Percentiles rank a stretch among this genome's conserved stretches.
Conservation (phyloP, 2,113 vertebrate genomes). For the Pimephales promelas region DNA sequence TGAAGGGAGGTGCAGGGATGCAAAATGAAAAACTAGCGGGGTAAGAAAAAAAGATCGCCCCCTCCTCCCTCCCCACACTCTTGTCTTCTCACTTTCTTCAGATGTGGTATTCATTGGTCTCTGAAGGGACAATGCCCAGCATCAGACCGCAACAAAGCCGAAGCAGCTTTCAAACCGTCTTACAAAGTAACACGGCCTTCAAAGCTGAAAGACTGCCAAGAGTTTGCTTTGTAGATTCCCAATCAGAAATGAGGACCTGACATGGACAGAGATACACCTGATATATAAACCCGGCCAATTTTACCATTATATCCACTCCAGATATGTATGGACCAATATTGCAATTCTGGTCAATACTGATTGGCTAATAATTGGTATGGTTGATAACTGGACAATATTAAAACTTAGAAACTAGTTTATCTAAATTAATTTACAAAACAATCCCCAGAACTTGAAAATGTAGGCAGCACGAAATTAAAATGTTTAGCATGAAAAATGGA, state of each 20-base stretch:
- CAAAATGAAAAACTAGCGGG: slow-evolving; percentile 1
- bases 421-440: not conserved
- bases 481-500: not conserved
- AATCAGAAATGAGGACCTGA: not conserved
- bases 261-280: not conserved
- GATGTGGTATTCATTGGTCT: slow-evolving; percentile 23
- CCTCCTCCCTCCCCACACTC: slow-evolving; percentile 11
- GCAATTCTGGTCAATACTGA: not conserved
- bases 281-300: not conserved
- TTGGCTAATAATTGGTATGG: not conserved
- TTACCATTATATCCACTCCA: not conserved
- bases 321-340: not conserved
- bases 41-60: slow-evolving; percentile 14
- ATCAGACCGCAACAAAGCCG: slow-evolving; percentile 26
- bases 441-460: not conserved
- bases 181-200: slow-evolving; percentile 27
- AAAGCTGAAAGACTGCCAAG: not conserved
- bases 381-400: not conserved
- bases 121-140: slow-evolving; percentile 49
- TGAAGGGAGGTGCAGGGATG: slow-evolving; percentile 4
- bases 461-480: not conserved
- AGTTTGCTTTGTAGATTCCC: slow-evolving; percentile 6
- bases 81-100: slow-evolving; percentile 29
- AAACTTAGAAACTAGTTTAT: not conserved
- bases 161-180: slow-evolving; percentile 47